These are phyloP conservation scores for Sebastes steindachneri DNA, from an alignment of 2,797 vertebrate genomes.

Conservation along the genomic window DNA sequence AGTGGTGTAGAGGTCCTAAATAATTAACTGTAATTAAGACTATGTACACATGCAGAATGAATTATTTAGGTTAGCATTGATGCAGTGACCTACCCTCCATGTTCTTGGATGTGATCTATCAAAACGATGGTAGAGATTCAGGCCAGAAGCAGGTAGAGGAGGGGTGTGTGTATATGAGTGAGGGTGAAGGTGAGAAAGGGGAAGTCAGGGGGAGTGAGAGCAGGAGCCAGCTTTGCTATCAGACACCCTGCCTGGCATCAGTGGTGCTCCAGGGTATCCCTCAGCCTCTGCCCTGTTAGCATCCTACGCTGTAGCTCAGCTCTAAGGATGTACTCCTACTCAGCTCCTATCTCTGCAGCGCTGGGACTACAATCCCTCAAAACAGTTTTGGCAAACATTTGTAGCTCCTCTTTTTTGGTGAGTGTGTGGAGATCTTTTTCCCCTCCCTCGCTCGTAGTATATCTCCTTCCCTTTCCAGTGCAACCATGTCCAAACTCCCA, in stretches of 20 bases:
- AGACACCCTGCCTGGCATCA: conserved; percentile 63
- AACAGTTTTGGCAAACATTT: conserved; percentile 48
- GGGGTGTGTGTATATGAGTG: not conserved
- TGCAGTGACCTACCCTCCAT: conserved; percentile 75
- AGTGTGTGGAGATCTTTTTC: conserved; percentile 6
- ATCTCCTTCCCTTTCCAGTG: conserved; percentile 11
- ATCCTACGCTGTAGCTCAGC: conserved; percentile 45
- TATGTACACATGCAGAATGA: conserved; percentile 79
- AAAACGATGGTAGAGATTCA: conserved; percentile 50
- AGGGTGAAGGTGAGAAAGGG: conserved; percentile 15
- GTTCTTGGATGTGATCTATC: conserved; percentile 76
- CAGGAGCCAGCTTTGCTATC: conserved; percentile 31
- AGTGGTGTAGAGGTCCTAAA: conserved; percentile 66
- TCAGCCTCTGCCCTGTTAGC: conserved; percentile 68
- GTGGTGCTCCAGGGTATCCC: conserved; percentile 61
- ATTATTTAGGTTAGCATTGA: conserved; percentile 77
- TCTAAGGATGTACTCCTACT: conserved; percentile 50
- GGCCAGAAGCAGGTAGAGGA: not conserved
- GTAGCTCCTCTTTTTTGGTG: conserved; percentile 18
- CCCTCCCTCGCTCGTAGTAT: not conserved
- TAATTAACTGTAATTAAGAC: conserved; percentile 82
- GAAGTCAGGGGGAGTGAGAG: conserved; percentile 5
- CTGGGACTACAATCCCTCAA: conserved; percentile 43
- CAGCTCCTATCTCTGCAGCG: conserved; percentile 42
- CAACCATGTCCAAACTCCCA: conserved; percentile 12